These are phyloP conservation scores for Ennomos erosarius DNA, from an alignment of 2,888 invertebrate genomes.

Conservation along the genomic window DNA sequence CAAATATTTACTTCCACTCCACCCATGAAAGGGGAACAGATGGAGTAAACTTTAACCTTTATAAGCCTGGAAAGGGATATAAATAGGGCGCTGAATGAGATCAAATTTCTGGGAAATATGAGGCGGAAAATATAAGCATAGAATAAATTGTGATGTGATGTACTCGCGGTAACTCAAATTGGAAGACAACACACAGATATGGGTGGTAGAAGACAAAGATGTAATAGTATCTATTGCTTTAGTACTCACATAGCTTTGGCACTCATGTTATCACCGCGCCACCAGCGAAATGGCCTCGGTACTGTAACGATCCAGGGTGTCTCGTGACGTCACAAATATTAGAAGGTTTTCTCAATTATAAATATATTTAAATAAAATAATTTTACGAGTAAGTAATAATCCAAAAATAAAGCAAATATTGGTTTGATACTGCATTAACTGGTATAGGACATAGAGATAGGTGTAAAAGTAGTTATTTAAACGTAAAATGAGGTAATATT, in stretches of 20 bases:
- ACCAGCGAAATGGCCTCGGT: constrained; percentile 32
- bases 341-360: too few species aligned
- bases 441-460: too few species aligned
- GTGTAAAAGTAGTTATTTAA: too few species aligned
- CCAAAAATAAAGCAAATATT: too few species aligned
- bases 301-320: too few species aligned
- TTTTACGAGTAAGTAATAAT: too few species aligned
- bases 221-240: neutral
- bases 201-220: neutral
- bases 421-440: too few species aligned
- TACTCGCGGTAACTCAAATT: constrained; percentile 2
- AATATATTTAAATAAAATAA: too few species aligned
- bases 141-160: constrained; percentile 7
- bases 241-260: constrained; percentile 58
- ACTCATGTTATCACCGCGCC: constrained; percentile 53
- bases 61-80: constrained; percentile 19
- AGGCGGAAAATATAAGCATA: constrained; percentile 1
- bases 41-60: constrained; percentile 29
- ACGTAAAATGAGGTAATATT: too few species aligned
- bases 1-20: constrained; percentile 54
- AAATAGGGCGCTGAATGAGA: constrained; percentile 22
- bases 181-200: neutral
- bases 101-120: constrained; percentile 11
- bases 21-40: constrained; percentile 40
- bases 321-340: too few species aligned